A percentile compares a stretch with the other conserved stretches of the same genome.
Conservation (phyloP, 2,888 invertebrate genomes). For the Saturnia pavonia region DNA sequence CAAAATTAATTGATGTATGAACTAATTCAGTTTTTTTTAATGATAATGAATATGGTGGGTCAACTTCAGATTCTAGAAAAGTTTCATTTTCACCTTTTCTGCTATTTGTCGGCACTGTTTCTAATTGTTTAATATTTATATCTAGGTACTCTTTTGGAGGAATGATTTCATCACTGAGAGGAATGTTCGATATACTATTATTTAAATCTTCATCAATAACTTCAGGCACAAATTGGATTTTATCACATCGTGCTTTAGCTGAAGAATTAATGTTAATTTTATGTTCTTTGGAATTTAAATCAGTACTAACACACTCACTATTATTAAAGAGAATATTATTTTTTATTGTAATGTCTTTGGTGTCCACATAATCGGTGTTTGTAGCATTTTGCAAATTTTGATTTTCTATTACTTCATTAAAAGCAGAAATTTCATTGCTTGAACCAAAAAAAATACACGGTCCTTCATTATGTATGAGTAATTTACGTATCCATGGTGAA, state of each 20-base stretch:
- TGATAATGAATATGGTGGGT: background rate
- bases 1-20: conserved; percentile 1
- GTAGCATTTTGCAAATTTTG: background rate
- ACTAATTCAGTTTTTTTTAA: background rate
- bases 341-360: background rate
- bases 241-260: background rate
- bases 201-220: background rate
- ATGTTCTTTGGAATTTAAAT: background rate
- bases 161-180: background rate
- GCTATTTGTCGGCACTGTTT: background rate
- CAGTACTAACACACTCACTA: background rate
- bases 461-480: conserved; percentile 29
- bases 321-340: background rate
- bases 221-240: background rate
- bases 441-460: background rate
- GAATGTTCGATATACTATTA: background rate
- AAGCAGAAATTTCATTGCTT: background rate
- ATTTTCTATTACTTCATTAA: background rate
- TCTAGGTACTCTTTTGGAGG: conserved; percentile 5
- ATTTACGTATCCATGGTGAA: conserved; percentile 66
- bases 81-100: background rate
- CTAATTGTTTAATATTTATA: background rate
- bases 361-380: background rate
- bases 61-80: background rate
- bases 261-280: background rate